Base-by-base conservation (phyloP, 1,140 invertebrate species). In the Heliothis subflexa region DNA sequence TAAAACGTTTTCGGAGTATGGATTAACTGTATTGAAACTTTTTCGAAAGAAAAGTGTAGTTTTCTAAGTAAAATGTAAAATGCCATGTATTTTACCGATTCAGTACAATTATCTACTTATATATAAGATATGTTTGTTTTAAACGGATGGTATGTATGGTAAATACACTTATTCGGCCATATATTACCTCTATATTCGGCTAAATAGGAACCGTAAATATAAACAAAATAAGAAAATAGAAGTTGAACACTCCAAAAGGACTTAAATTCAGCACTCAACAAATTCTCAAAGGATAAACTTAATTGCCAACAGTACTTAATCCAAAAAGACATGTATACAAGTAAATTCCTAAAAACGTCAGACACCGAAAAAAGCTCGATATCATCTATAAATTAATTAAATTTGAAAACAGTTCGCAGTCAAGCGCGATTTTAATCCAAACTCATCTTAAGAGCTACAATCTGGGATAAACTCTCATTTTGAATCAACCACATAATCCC, bases 401-500 rank as follows among this genome's bases (percentile, higher is more conserved):
- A 66, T 77, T 77, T 57, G 61, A 68, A 77, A 77, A 77, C 52
- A 77, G 49, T 77, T 68, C 62, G 52, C 74, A 77, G n/a, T 40
- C 50, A 21, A 68, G 50, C 50, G 62, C 49, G 68, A 57, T 77
- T 45, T 54, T 77, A 55, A 77, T 55, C 62, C 52, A 68, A 68
- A 68, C 62, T 76, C 47, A 66, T 76, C 50, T 11, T 55, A 49
- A n/a, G 49, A 62, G 16, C 45, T 50, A 49, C 62, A 59, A 71
- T 81, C 76, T 74, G 18, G 40, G 45, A 33, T 70, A 70, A 81
- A 70, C 49, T 70, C 62, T 66, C 61, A 50, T 66, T 78, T 54
- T 40, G 62, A 61, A 76, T 78, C 54, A 62, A 59, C 66, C 62
- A 47, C 62, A 18, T 81, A 81, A 81, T 81, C 80, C 72, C 57